These are phyloP conservation scores for Nautilus pompilius DNA, from an alignment of 1,140 invertebrate genomes.

Conservation along the genomic window DNA sequence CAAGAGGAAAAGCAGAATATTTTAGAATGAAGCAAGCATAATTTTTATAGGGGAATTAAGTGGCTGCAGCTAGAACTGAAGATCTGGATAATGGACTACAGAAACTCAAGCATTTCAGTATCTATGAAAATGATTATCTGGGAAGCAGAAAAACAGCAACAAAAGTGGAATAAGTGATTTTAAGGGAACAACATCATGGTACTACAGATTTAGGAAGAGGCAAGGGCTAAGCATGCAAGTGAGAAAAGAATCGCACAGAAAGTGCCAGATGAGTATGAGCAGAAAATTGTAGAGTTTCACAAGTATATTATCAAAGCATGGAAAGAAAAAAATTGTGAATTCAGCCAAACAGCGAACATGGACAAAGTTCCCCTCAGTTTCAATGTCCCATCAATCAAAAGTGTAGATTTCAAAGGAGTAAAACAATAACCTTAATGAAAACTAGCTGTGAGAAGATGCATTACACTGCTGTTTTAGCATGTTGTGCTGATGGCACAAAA, in stretches of 20 bases:
- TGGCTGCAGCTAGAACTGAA: no score
- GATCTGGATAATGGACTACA: no score
- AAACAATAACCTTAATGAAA: not conserved
- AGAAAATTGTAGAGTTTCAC: not conserved
- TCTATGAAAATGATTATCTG: not conserved
- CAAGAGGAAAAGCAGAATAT: no score
- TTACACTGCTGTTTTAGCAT: not conserved
- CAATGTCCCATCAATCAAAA: not conserved
- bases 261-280: not conserved
- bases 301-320: not conserved
- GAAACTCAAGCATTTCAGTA: no score
- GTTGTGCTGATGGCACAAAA: not conserved
- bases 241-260: not conserved
- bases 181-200: not conserved
- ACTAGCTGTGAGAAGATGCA: not conserved
- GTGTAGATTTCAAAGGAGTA: not conserved
- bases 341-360: not conserved
- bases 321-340: not conserved
- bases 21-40: no score
- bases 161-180: not conserved
- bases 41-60: no score
- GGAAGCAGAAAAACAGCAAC: not conserved
- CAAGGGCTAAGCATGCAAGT: not conserved
- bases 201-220: not conserved
- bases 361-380: not conserved